Evolutionary conservation across 1,140 invertebrate species (phyloP), one percentile per base, ranked within the genome.

Genomic region (Nephotettix cincticeps): DNA sequence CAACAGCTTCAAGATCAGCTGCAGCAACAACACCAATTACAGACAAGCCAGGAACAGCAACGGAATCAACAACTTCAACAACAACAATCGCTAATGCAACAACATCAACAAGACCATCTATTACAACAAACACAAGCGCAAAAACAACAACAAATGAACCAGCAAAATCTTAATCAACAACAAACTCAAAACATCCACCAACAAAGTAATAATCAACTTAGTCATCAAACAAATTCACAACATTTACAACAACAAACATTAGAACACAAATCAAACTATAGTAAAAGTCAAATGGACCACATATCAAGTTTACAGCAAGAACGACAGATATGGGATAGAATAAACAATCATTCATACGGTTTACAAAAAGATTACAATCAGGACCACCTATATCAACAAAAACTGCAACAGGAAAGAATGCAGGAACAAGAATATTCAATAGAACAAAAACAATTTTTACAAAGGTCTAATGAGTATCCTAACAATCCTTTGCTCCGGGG

Each of bases 31-130:
- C 69, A 70, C 28, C 30, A 70, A 4, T 40, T 40, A 6, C 54
- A 45, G 21, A 23, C 21, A 25, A 70, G 70, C 70, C 70, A 72
- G 28, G 70, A 72, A 29, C 74, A 75, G 19, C 68, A 73, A 28
- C 66, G 47, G 32, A 29, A 61, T 19, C 65, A 71, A 1, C 75
- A 75, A 64, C 73, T 72, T 29, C 70, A 72, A 6, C 63, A 72
- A n/a, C 74, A 73, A 27, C 63, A 73, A 54, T 66, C 64, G 36
- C 61, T 72, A 36, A 68, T 76, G 43, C 67, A 72, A 27, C 74
- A 73, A 32, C 69, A 71, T 45, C 69, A 72, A 63, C 69, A 66
- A 25, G 65, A 71, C n/a, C 43, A 61, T 47, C 64, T 71, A 36
- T 51, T 68, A 32, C 70, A 73, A 69, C 65, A 69, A 28, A 21